Evolutionary conservation across 2,797 vertebrate genomes (phyloP).

Genomic region (Eleutherodactylus coqui): DNA sequence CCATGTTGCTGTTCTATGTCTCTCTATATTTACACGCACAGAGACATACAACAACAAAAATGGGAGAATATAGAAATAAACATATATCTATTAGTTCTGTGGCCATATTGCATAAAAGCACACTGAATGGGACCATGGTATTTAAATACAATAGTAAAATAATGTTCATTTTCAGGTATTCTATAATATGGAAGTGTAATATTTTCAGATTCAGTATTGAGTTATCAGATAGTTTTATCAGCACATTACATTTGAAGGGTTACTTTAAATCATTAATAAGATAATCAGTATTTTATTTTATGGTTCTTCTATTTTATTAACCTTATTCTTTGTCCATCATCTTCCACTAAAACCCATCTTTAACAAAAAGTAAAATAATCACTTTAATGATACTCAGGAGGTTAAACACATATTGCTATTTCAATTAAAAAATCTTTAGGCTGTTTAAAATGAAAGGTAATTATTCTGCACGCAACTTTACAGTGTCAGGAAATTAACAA

Average conservation of each 20-base stretch:
- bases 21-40: too few relatives aligned
- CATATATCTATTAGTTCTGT: not conserved
- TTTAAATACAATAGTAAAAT: not conserved
- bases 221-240: not conserved
- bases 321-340: conserved; percentile 24
- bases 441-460: conserved; percentile 47
- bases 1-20: too few relatives aligned
- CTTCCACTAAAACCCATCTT: conserved; percentile 1
- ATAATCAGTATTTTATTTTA: conserved; percentile 16
- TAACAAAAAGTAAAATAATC: conserved; percentile 26
- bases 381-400: conserved; percentile 28
- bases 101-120: not conserved
- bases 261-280: not conserved
- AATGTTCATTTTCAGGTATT: not conserved
- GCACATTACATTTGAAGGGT: not conserved
- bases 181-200: conserved; percentile 5
- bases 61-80: too few relatives aligned
- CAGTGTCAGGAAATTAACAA: not conserved
- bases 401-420: conserved; percentile 44
- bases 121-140: not conserved
- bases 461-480: conserved; percentile 19
- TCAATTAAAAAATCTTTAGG: conserved; percentile 49
- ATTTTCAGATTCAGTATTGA: not conserved
- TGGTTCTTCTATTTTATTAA: conserved; percentile 23
- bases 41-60: too few relatives aligned